Conservation (phyloP, 2,113 vertebrate genomes). For the Chaetodon trifascialis region DNA sequence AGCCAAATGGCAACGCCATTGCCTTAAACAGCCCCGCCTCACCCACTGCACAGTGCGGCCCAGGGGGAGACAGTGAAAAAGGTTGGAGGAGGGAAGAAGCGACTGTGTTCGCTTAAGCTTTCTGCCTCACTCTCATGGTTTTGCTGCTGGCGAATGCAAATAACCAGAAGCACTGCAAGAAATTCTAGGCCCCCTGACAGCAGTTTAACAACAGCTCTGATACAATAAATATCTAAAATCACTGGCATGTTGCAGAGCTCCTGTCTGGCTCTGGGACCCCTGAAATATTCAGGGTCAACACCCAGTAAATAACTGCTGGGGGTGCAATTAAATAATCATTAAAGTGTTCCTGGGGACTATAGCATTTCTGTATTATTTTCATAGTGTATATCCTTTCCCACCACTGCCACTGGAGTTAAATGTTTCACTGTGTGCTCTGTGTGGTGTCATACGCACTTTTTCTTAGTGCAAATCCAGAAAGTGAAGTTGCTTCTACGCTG, state of each 20-base stretch:
- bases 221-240: constrained; percentile 29
- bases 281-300: constrained; percentile 1
- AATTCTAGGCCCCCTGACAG: constrained; percentile 11
- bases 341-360: constrained; percentile 24
- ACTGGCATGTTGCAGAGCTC: constrained; percentile 3
- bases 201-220: constrained; percentile 35
- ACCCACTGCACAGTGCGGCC: constrained; percentile 27
- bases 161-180: constrained; percentile 32
- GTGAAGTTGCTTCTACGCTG: constrained; percentile 2
- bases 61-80: constrained; percentile 31
- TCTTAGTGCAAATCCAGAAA: constrained; percentile 12
- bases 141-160: constrained; percentile 63
- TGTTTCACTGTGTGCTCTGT: constrained; percentile 8
- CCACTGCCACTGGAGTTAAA: background rate
- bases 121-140: constrained; percentile 56
- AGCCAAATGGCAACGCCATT: constrained; percentile 76
- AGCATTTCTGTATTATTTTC: constrained; percentile 19
- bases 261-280: background rate
- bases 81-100: background rate
- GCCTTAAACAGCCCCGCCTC: constrained; percentile 64
- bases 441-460: background rate
- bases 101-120: constrained; percentile 43
- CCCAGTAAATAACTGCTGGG: constrained; percentile 21
- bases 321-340: constrained; percentile 62
- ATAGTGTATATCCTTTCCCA: background rate